Evolutionary conservation across 1,140 invertebrate genomes (phyloP).

Genomic region (Macrostomum lignano): DNA sequence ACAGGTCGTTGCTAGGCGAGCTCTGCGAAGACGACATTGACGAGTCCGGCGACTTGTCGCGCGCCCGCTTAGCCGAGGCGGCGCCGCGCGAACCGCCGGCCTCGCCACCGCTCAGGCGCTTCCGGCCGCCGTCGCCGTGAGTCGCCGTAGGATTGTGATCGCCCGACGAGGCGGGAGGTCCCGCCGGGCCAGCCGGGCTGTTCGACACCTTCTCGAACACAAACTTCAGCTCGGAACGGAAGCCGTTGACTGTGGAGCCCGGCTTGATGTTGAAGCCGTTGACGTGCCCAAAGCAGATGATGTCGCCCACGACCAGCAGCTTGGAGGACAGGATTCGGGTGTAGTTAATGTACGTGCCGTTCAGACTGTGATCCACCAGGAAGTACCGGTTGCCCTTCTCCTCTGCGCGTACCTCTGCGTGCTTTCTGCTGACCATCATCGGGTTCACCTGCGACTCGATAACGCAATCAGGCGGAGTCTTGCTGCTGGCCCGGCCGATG

Average conservation of each 20-base stretch:
- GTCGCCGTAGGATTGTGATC: too few species aligned
- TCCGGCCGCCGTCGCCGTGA: too few species aligned
- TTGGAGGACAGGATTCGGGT: slow-evolving; percentile 10
- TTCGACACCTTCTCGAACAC: too few species aligned
- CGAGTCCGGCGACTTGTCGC: too few species aligned
- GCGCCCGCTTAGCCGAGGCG: too few species aligned
- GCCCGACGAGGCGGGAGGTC: too few species aligned
- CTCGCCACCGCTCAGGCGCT: too few species aligned
- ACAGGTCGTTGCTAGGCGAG: too few species aligned
- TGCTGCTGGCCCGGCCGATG: slow-evolving; percentile 3
- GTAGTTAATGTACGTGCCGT: slow-evolving; percentile 18
- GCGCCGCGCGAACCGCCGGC: too few species aligned
- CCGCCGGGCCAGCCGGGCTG: too few species aligned
- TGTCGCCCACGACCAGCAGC: slow-evolving; percentile 11
- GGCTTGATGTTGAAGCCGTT: slow-evolving; percentile 11
- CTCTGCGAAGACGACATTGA: too few species aligned
- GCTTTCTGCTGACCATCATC: slow-evolving; percentile 7
- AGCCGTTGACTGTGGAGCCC: slow-evolving; percentile 3
- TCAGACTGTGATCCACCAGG: slow-evolving; percentile 9
- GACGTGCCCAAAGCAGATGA: slow-evolving; percentile 18
- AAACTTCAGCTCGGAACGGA: slow-evolving; percentile 5
- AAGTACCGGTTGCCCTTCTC: slow-evolving; percentile 4
- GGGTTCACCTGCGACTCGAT: slow-evolving; percentile 1
- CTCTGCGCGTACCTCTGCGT: slow-evolving; percentile 6
- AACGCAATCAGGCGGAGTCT: slow-evolving; percentile 3